Conservation (phyloP, 2,113 vertebrate genomes). For the Lagopus muta region DNA sequence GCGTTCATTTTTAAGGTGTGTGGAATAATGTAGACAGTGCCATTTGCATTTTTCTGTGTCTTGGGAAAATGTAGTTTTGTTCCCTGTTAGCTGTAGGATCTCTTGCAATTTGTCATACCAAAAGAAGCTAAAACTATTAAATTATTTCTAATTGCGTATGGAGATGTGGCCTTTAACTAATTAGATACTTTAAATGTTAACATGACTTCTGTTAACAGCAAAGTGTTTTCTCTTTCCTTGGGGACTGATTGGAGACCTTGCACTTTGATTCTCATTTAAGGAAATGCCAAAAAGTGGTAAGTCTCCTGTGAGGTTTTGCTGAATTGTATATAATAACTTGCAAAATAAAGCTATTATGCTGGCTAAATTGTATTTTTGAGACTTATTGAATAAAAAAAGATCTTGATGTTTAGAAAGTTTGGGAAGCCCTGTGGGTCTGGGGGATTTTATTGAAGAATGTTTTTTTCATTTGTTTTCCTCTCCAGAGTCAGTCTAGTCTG, state of each 20-base stretch:
- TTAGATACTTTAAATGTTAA: slow-evolving; percentile 1
- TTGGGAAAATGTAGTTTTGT: neutral
- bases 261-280: neutral
- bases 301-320: neutral
- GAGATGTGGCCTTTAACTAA: slow-evolving; percentile 37
- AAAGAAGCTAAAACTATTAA: neutral
- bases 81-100: neutral
- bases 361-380: neutral
- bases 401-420: neutral
- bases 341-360: slow-evolving; percentile 28
- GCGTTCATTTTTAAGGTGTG: neutral
- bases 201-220: neutral
- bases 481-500: neutral
- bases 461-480: neutral
- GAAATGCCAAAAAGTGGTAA: neutral
- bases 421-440: neutral
- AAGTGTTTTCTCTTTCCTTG: neutral
- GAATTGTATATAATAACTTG: neutral
- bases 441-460: neutral
- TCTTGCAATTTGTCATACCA: neutral
- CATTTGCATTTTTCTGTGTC: neutral
- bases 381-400: neutral
- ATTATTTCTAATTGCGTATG: neutral
- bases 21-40: neutral
- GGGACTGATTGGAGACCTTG: neutral